These are phyloP conservation scores for Momotus momota DNA, from an alignment of 2,797 vertebrate species.

Conservation along the genomic window DNA sequence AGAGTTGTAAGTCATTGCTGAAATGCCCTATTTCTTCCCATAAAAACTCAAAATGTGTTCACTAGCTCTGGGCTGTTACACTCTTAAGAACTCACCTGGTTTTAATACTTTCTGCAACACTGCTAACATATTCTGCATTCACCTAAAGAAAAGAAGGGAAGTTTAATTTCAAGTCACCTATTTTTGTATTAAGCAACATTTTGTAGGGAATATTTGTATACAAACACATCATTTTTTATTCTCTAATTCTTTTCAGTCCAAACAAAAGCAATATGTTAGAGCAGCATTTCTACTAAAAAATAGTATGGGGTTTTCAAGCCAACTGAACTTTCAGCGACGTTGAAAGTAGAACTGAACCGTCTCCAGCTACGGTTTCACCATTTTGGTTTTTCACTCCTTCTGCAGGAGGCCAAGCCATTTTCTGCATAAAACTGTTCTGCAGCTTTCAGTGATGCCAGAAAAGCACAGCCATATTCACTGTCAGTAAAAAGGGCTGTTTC, in stretches of 20 bases:
- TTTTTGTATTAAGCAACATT: background rate
- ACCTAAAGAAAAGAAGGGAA: conserved; percentile 71
- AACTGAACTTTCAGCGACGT: background rate
- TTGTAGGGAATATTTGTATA: background rate
- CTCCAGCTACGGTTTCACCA: background rate
- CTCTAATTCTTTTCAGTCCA: background rate
- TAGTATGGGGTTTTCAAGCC: background rate
- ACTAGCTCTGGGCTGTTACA: background rate
- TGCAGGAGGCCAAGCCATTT: background rate
- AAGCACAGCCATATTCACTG: background rate
- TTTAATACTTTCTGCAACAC: conserved; percentile 79
- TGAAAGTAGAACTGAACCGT: background rate
- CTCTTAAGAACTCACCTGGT: conserved; percentile 80
- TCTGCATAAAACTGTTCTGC: background rate
- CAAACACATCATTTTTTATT: background rate
- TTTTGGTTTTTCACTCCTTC: background rate
- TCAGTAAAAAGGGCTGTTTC: background rate
- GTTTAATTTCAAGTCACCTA: background rate
- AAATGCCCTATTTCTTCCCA: background rate
- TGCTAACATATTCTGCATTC: conserved; percentile 78
- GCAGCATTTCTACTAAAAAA: background rate
- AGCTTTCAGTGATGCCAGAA: background rate
- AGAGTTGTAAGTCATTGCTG: background rate
- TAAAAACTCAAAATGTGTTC: background rate
- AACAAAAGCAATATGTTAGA: background rate